Evolutionary conservation across 2,888 invertebrate species (phyloP).

Genomic region (Zaprionus lineosus): DNA sequence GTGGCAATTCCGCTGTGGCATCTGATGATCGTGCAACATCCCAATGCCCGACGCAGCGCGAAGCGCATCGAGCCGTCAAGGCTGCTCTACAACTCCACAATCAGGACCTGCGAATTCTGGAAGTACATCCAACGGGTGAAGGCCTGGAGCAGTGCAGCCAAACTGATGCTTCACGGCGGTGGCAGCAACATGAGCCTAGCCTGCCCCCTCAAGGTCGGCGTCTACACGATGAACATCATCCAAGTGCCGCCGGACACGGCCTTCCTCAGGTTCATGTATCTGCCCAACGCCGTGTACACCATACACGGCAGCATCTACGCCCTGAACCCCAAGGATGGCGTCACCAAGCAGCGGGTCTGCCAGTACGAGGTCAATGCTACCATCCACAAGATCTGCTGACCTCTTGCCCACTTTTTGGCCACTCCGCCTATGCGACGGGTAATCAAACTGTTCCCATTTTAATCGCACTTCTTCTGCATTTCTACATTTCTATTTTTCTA

Average conservation of each 20-base stretch:
- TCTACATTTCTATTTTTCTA: too few relatives aligned
- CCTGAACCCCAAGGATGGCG: slow-evolving; percentile 43
- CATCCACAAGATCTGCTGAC: slow-evolving; percentile 70
- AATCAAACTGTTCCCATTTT: too few relatives aligned
- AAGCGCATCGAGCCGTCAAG: slow-evolving; percentile 36
- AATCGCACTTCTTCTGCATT: too few relatives aligned
- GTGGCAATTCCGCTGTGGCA: slow-evolving; percentile 73
- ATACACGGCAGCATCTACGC: slow-evolving; percentile 65
- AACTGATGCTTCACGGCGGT: slow-evolving; percentile 53
- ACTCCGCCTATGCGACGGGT: background rate
- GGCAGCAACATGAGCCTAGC: slow-evolving; percentile 71
- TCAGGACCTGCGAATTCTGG: slow-evolving; percentile 73
- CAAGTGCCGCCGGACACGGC: slow-evolving; percentile 70
- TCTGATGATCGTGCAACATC: slow-evolving; percentile 61
- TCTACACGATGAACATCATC: slow-evolving; percentile 65
- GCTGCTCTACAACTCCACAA: slow-evolving; percentile 61
- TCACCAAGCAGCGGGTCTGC: slow-evolving; percentile 44
- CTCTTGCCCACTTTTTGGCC: too few relatives aligned
- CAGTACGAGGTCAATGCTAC: slow-evolving; percentile 73
- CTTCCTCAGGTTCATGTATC: slow-evolving; percentile 73
- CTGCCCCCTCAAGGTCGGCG: slow-evolving; percentile 69
- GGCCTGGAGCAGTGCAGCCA: slow-evolving; percentile 64
- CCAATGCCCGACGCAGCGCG: slow-evolving; percentile 17
- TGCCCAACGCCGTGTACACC: slow-evolving; percentile 67
- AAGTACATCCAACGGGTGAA: slow-evolving; percentile 63